Evolutionary conservation across 2,888 invertebrate species (phyloP).

Genomic region (Eurytoma adleriae): DNA sequence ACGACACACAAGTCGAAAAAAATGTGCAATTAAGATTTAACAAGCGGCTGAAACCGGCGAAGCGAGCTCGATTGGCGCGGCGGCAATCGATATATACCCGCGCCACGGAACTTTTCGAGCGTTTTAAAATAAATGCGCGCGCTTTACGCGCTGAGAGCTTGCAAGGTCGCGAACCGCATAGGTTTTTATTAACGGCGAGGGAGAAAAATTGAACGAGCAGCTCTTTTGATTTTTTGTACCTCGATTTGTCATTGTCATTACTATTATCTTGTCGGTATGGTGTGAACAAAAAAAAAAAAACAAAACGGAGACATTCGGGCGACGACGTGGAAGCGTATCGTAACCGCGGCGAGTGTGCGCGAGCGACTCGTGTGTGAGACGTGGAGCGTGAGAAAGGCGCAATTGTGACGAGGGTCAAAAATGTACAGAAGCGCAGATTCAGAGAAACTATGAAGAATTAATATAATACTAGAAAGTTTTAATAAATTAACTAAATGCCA

Average conservation of each 20-base stretch:
- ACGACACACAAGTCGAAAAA: slow-evolving; percentile 31
- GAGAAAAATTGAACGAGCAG: slow-evolving; percentile 18
- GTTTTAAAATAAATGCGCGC: slow-evolving; percentile 21
- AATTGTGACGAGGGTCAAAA: slow-evolving; percentile 48
- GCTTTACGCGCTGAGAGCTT: background rate
- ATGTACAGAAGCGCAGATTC: slow-evolving; percentile 57
- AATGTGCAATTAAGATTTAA: slow-evolving; percentile 34
- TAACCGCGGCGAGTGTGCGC: background rate
- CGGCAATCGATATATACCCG: background rate
- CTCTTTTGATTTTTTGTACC: slow-evolving; percentile 11
- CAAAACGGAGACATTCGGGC: background rate
- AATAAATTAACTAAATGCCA: slow-evolving; percentile 66
- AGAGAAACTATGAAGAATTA: slow-evolving; percentile 58
- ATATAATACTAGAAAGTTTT: slow-evolving; percentile 69
- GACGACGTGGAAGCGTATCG: background rate
- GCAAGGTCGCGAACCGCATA: background rate
- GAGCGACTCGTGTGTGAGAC: background rate
- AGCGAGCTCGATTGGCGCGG: slow-evolving; percentile 9
- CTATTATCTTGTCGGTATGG: slow-evolving; percentile 23
- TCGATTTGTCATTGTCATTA: background rate
- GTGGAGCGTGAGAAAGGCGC: slow-evolving; percentile 12
- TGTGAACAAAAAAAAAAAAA: background rate
- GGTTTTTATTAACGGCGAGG: background rate
- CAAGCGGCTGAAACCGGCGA: slow-evolving; percentile 3
- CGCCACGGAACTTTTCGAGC: background rate